Evolutionary conservation across 1,140 invertebrate genomes (phyloP).

Genomic region (Gonatopus flavifemur): DNA sequence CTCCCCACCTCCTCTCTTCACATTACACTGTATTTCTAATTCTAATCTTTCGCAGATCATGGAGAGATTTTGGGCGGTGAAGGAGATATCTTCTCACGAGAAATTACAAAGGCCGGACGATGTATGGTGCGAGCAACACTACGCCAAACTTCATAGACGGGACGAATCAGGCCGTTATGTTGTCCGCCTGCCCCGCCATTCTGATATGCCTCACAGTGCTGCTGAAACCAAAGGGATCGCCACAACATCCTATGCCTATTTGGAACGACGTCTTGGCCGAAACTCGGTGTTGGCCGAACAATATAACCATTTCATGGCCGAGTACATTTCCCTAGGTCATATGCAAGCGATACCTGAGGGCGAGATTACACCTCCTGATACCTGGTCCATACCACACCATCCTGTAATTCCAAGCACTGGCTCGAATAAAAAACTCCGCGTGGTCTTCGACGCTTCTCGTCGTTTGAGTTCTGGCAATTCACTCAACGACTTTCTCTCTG

Average conservation of each 20-base stretch:
- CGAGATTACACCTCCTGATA: too few relatives aligned
- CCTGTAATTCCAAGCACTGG: background rate
- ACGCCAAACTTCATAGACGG: background rate
- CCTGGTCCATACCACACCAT: background rate
- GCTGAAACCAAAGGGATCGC: background rate
- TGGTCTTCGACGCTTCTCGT: too few relatives aligned
- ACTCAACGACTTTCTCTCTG: background rate
- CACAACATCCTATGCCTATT: background rate
- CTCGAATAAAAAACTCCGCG: background rate
- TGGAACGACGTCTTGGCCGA: background rate
- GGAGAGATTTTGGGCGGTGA: too few relatives aligned
- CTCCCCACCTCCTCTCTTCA: too few relatives aligned
- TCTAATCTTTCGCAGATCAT: too few relatives aligned
- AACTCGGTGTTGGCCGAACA: background rate
- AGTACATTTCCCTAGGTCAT: background rate
- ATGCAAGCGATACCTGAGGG: too few relatives aligned
- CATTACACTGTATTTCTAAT: too few relatives aligned
- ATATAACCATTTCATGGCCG: background rate
- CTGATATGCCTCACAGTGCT: background rate
- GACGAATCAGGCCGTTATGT: too few relatives aligned
- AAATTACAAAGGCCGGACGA: background rate
- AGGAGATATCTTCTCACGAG: too few relatives aligned
- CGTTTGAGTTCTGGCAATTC: too few relatives aligned
- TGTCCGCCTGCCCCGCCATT: background rate
- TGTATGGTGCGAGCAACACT: background rate